Evolutionary conservation across 2,888 invertebrate species (phyloP).

Genomic region (Anorthoa munda): DNA sequence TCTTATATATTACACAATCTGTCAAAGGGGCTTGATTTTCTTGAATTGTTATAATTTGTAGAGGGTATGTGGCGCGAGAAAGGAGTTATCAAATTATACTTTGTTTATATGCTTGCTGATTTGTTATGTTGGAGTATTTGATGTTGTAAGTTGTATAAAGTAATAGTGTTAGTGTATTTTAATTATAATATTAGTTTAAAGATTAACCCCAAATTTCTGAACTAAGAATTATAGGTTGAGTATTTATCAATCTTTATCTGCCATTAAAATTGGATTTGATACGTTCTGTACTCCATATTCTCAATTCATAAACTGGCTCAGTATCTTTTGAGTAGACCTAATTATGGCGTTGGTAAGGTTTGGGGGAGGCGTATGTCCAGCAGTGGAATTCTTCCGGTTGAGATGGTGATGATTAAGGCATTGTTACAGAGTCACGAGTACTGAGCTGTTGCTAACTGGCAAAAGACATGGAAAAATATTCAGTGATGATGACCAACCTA

Average conservation of each 20-base stretch:
- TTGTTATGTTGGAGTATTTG: slow-evolving; percentile 6
- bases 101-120: slow-evolving; percentile 18
- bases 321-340: neutral
- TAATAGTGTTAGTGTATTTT: neutral
- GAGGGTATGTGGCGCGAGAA: slow-evolving; percentile 3
- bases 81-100: slow-evolving; percentile 29
- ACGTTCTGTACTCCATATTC: too few relatives aligned
- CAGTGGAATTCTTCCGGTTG: neutral
- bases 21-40: slow-evolving; percentile 44
- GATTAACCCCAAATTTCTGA: too few relatives aligned
- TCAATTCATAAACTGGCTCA: too few relatives aligned
- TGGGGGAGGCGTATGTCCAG: neutral
- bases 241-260: too few relatives aligned
- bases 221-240: too few relatives aligned
- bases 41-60: slow-evolving; percentile 39
- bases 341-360: neutral
- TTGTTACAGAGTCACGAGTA: too few relatives aligned
- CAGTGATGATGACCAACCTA: neutral
- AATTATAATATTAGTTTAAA: too few relatives aligned
- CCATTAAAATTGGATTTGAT: too few relatives aligned
- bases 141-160: neutral
- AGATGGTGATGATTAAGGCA: too few relatives aligned
- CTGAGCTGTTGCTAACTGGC: too few relatives aligned
- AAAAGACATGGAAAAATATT: neutral
- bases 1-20: neutral